Percentiles rank a stretch among this genome's conserved stretches.
These are phyloP conservation scores for Myotis lucifugus DNA, from an alignment of 2,113 vertebrate species.

Conservation along the genomic window DNA sequence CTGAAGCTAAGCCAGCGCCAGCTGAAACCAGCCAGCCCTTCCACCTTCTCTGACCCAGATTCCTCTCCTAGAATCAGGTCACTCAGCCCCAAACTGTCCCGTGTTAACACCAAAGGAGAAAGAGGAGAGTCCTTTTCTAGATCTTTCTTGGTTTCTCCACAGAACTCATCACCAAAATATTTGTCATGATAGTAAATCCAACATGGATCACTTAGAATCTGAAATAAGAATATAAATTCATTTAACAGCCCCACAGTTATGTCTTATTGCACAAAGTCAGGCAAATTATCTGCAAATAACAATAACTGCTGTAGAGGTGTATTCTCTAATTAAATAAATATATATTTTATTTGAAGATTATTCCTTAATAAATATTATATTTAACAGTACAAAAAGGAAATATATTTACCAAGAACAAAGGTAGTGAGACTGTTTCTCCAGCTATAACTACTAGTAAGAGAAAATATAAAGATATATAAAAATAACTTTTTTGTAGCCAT, in stretches of 20 bases:
- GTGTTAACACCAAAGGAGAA: neutral
- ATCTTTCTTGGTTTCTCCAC: neutral
- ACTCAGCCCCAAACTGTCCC: neutral
- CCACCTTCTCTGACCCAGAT: neutral
- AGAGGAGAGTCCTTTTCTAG: neutral
- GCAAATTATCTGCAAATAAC: neutral
- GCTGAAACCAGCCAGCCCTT: neutral
- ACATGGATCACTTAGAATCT: neutral
- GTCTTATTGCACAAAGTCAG: neutral
- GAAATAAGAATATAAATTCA: neutral
- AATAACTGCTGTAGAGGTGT: neutral
- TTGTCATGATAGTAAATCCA: neutral
- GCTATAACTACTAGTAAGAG: neutral
- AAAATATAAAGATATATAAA: slow-evolving; percentile 41
- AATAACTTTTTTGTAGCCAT: neutral
- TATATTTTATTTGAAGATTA: neutral
- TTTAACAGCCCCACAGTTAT: neutral
- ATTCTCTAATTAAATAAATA: neutral
- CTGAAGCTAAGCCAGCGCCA: neutral
- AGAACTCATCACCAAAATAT: neutral
- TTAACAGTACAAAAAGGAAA: slow-evolving; percentile 11
- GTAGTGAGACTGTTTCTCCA: neutral
- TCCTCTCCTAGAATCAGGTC: neutral
- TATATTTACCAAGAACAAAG: slow-evolving; percentile 43
- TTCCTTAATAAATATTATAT: slow-evolving; percentile 37